Conservation (phyloP, 2,113 vertebrate species). For the Mastomys coucha region DNA sequence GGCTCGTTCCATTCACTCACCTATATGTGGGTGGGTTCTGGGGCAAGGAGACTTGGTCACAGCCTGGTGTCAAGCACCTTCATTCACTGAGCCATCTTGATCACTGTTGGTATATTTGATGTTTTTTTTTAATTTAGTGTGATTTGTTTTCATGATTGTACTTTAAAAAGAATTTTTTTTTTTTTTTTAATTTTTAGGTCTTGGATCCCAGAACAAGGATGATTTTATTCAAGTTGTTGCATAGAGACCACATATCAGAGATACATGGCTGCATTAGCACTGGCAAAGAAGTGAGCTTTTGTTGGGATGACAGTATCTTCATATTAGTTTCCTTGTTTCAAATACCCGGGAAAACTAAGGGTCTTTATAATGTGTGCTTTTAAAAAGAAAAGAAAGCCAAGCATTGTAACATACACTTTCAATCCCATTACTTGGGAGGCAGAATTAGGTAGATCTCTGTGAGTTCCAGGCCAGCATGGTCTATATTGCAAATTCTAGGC, state of each 20-base stretch:
- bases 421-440: background rate
- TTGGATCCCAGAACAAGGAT: conserved; percentile 97
- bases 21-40: background rate
- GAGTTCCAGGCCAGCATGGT: background rate
- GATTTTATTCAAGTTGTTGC: conserved; percentile 99
- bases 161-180: conserved; percentile 37
- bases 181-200: conserved; percentile 86
- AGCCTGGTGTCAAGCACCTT: background rate
- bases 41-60: background rate
- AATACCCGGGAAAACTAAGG: background rate
- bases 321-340: conserved; percentile 41
- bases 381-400: background rate
- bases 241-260: conserved; percentile 93
- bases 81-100: background rate
- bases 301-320: conserved; percentile 6
- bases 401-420: background rate
- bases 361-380: conserved; percentile 26
- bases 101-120: background rate
- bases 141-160: background rate
- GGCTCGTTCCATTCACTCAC: background rate
- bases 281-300: conserved; percentile 94
- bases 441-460: background rate
- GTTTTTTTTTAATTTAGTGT: background rate
- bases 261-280: conserved; percentile 99
- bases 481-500: background rate